Base-by-base conservation (phyloP, 1,140 invertebrate species). In the Contarinia nasturtii region DNA sequence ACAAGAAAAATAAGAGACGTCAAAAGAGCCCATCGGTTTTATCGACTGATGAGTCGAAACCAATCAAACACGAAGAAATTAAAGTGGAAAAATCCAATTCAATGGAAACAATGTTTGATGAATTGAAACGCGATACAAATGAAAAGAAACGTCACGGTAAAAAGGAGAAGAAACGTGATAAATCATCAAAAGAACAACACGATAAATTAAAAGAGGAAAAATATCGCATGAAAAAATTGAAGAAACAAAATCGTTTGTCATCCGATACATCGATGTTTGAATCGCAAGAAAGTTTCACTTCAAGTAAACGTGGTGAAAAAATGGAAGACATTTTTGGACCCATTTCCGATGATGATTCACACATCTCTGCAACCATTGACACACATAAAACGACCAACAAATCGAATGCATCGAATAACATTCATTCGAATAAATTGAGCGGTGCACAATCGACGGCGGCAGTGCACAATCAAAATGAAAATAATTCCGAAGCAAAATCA, bases 311-410 rank as follows among this genome's bases (percentile, higher is more conserved):
- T 47, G 79, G 79, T 46, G 79, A 81, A 38, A 77, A 83, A 57
- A 84, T 87, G 79, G 81, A 87, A 62, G 82, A 86, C 54, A 87
- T 88, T 48, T 89, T 88, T 63, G 85, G 84, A 3, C 80, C 84
- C 1, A 67, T 88, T 22, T 86, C 85, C 0, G 86, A 89, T 57
- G 80, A 87, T 49, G 69, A 64, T 21, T 54, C 57, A 1, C 54
- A 57, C 36, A 52, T 57, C 10, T 46, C 48, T 46, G 61, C 59
- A 11, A 61, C 64, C 2, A 38, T 38, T 14, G 43, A 44, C 21
- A 43, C 0, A 58, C 60, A 18, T 50, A 56, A 41, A 51, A 45
- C 5, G 46, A 48, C 5, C 46, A 48, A 55, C 43, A 55, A 56
- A 20, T 38, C 51, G 7, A 40, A 45, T 15, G 5, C 41, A 2